phyloP scores from a whole-genome alignment of 1,140 invertebrate genomes.

The Pinna nobilis region DNA sequence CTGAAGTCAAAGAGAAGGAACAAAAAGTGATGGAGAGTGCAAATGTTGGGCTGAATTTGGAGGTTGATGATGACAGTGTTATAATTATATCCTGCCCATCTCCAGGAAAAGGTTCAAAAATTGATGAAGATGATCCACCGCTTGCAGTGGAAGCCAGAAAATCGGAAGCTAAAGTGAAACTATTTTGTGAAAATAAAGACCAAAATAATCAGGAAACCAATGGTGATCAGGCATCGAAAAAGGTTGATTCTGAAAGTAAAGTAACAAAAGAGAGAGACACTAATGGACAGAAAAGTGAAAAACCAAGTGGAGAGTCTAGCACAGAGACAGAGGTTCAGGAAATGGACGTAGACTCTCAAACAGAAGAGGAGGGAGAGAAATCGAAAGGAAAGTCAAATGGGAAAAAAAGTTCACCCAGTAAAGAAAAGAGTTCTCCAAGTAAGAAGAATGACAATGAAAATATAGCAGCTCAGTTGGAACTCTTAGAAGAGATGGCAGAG shows the following conservation, averaged over 20 bases:
- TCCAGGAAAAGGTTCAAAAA: background rate
- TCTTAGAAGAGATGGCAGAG: background rate
- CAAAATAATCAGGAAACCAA: background rate
- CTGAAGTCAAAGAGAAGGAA: background rate
- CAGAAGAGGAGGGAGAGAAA: background rate
- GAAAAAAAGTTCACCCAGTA: constrained; percentile 6
- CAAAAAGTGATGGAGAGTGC: background rate
- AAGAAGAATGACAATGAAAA: constrained; percentile 62
- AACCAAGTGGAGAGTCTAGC: background rate
- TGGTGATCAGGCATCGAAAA: background rate
- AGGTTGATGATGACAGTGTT: background rate
- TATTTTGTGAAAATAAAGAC: background rate
- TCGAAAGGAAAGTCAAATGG: background rate
- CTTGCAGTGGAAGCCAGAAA: too few relatives aligned
- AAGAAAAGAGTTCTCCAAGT: too few relatives aligned
- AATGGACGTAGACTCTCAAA: background rate
- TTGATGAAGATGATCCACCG: background rate
- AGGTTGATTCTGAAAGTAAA: background rate
- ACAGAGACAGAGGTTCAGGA: background rate
- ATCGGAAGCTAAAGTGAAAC: too few relatives aligned
- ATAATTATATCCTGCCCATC: background rate
- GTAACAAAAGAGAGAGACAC: constrained; percentile 2
- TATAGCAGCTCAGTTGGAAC: constrained; percentile 77
- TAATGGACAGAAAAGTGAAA: too few relatives aligned
- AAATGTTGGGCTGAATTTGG: background rate